Evolutionary conservation across 2,113 vertebrate genomes (phyloP).

Genomic region (Meles meles): DNA sequence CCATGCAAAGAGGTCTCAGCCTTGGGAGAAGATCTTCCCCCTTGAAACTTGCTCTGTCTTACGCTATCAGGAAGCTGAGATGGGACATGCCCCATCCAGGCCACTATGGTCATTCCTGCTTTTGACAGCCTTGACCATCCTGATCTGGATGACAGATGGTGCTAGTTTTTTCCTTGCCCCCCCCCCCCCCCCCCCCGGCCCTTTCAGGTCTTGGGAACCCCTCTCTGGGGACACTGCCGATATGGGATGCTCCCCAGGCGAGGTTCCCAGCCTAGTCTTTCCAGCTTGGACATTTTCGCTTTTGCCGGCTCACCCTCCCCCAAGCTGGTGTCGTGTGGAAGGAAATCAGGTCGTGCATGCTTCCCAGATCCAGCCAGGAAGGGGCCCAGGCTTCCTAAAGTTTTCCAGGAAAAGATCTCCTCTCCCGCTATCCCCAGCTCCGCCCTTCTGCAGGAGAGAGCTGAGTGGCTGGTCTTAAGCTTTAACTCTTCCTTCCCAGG

Average conservation of each 20-base stretch:
- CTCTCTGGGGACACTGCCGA: background rate
- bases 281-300: background rate
- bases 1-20: background rate
- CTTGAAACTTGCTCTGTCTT: background rate
- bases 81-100: background rate
- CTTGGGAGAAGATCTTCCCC: background rate
- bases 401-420: background rate
- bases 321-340: background rate
- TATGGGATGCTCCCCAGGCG: background rate
- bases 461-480: background rate
- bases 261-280: background rate
- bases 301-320: background rate
- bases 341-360: background rate
- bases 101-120: background rate
- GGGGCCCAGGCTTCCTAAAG: background rate
- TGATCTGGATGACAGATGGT: background rate
- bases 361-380: background rate
- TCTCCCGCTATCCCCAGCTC: background rate
- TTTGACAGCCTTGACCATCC: background rate
- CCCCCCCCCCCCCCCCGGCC: too few relatives aligned
- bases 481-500: background rate
- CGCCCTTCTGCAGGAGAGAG: background rate
- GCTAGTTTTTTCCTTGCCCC: too few relatives aligned
- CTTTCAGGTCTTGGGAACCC: background rate
- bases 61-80: background rate